Evolutionary conservation across 2,888 invertebrate species (phyloP), one percentile per base, ranked within the genome.

Genomic region (Drosophila nigritarsus): DNA sequence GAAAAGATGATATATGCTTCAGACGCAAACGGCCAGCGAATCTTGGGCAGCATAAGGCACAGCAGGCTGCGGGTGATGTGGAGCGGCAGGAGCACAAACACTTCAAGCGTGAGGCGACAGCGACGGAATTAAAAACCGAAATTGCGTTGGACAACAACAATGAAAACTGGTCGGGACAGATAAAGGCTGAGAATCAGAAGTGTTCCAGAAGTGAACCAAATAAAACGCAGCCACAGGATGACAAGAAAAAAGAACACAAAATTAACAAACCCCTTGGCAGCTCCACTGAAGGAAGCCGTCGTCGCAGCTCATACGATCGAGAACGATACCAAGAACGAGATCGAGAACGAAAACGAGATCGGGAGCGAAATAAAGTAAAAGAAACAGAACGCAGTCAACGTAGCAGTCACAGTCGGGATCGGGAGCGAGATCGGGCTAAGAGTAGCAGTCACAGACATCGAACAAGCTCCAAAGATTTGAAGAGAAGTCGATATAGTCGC

Each of bases 1-100:
- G 92, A 61, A 92, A 91, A 56, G 92, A 92, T 75, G 91, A 92
- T 62, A 81, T 92, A 4, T 92, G 92, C 62, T 92, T 92, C 20
- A 80, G 92, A 20, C 89, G 92, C 2, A 90, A 82, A 45, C 66
- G 65, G 3, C 67, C 67, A 0, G 51, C 20, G 2, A 48, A 54
- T 2, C 59, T 49, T 15, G 70, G 45, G 13, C 48, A 48, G 3
- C 2, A 32, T 9, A 58, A 61, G 6, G 9, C 29, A 11, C 18
- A 27, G 13, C 49, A 45, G 8, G 4, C 13, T 34, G 3, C 48
- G 42, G 11, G 15, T 18, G 63, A 30, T 1, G 40, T 5, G 20
- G 13, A 38, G 11, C 45, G 15, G 0, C 65, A 45, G 7, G 51
- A 64, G 1, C 20, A 61, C 3, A 79, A 75, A 32, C 73, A 49